Conservation (phyloP, 2,888 invertebrate species). For the Acanthosoma haemorrhoidale region DNA sequence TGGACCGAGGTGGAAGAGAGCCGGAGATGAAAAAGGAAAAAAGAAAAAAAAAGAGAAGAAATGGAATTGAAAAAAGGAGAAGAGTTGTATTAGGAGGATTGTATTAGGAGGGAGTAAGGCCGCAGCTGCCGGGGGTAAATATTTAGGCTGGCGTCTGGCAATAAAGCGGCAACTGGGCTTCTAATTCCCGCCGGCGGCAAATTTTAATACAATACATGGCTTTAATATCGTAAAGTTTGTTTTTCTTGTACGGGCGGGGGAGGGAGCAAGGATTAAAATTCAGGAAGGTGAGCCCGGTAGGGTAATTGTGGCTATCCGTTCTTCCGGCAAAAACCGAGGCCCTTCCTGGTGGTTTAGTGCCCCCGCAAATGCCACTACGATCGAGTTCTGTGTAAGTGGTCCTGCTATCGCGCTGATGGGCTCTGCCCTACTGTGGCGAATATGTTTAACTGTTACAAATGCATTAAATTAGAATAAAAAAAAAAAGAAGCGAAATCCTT, state of each 20-base stretch:
- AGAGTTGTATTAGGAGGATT: slow-evolving; percentile 15
- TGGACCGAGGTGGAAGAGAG: neutral
- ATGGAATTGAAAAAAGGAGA: slow-evolving; percentile 33
- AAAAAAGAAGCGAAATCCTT: no score
- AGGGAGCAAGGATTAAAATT: slow-evolving; percentile 36
- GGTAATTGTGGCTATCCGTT: slow-evolving; percentile 36
- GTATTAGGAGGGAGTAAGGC: neutral
- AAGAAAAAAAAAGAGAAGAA: neutral
- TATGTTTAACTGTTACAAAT: no score
- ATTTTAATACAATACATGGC: slow-evolving; percentile 39
- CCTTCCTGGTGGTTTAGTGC: slow-evolving; percentile 6
- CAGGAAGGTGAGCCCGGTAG: slow-evolving; percentile 36
- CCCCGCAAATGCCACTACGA: no score
- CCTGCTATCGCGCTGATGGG: no score
- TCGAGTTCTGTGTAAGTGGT: no score
- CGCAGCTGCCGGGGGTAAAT: slow-evolving; percentile 1
- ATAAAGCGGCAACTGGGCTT: slow-evolving; percentile 34
- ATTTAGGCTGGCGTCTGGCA: slow-evolving; percentile 26
- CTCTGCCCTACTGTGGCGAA: no score
- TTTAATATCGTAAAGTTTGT: slow-evolving; percentile 39
- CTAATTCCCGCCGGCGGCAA: slow-evolving; percentile 37
- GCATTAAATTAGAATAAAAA: no score
- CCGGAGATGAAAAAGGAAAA: neutral
- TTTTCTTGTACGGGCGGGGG: slow-evolving; percentile 28
- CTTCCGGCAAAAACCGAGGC: slow-evolving; percentile 4